A percentile compares a stretch with the other conserved stretches of the same genome.
Evolutionary conservation across 53 echinoderm and acorn worm species (phyloP).

Genomic region (Paelopatides confundens): DNA sequence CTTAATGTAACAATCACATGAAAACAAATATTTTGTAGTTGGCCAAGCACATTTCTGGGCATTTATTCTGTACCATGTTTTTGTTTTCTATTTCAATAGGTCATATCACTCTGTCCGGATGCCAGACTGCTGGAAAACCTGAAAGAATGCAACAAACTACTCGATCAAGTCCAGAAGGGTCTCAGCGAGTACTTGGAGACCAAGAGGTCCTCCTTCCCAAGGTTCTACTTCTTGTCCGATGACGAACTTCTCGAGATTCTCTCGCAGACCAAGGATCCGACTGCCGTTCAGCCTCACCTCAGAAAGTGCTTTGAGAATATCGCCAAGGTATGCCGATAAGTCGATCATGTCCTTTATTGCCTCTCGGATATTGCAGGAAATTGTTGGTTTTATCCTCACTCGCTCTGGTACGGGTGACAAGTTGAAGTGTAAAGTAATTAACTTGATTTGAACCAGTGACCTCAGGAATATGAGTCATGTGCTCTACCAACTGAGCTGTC

Average conservation of each 20-base stretch:
- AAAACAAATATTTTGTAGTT: too few species aligned
- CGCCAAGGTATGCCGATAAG: neutral
- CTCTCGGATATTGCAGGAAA: too few species aligned
- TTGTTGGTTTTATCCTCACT: too few species aligned
- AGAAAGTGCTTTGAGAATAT: conserved; percentile 89
- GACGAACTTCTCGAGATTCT: conserved; percentile 98
- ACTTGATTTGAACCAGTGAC: too few species aligned
- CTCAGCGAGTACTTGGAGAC: conserved; percentile 99
- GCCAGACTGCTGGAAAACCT: conserved; percentile 95
- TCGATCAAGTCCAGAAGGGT: conserved; percentile 99
- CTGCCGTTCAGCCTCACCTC: conserved; percentile 97
- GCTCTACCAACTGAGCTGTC: too few species aligned
- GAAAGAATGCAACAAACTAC: conserved; percentile 98
- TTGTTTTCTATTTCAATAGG: conserved; percentile 49
- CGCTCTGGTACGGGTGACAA: too few species aligned
- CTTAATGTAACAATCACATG: too few species aligned
- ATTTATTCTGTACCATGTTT: too few species aligned
- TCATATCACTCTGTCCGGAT: conserved; percentile 96
- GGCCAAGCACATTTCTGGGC: too few species aligned
- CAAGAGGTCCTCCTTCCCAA: conserved; percentile 94
- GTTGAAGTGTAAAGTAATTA: too few species aligned
- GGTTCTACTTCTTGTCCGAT: conserved; percentile 99
- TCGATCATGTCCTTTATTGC: too few species aligned
- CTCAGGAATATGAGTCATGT: too few species aligned
- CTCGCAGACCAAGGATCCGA: conserved; percentile 98